These are phyloP conservation scores for Melanotaenia duboulayi DNA, from an alignment of 2,113 vertebrate genomes.

Conservation along the genomic window DNA sequence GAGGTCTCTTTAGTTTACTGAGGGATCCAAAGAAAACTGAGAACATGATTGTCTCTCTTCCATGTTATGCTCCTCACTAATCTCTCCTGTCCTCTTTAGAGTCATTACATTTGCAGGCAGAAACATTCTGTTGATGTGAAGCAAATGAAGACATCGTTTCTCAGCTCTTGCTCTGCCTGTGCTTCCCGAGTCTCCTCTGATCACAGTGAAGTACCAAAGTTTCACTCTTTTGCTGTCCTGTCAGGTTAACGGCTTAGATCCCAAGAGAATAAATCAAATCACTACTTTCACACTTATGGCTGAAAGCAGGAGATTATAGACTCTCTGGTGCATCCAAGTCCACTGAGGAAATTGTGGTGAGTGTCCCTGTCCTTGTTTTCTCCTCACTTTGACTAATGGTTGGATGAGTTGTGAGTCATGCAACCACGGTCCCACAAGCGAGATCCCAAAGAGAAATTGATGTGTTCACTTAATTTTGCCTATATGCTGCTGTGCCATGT, in stretches of 20 bases:
- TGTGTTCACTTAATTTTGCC: not conserved
- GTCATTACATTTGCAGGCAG: conserved; percentile 32
- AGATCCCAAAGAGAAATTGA: conserved; percentile 22
- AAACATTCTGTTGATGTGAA: conserved; percentile 44
- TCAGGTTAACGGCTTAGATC: conserved; percentile 40
- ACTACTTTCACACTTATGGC: conserved; percentile 25
- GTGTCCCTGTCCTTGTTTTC: conserved; percentile 17
- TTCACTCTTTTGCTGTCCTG: conserved; percentile 10
- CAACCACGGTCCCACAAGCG: conserved; percentile 2
- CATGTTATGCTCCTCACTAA: conserved; percentile 52
- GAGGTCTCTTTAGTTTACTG: conserved; percentile 33
- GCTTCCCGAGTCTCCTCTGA: conserved; percentile 26
- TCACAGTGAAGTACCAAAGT: conserved; percentile 9
- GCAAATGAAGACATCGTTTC: conserved; percentile 49
- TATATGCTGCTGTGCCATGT: conserved; percentile 11
- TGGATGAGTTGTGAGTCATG: conserved; percentile 40
- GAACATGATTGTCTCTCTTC: conserved; percentile 51
- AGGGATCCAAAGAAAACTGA: conserved; percentile 56
- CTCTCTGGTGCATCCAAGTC: not conserved
- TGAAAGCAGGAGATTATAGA: not conserved
- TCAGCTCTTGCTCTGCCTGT: conserved; percentile 15
- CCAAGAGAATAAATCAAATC: conserved; percentile 24
- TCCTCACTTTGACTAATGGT: conserved; percentile 44
- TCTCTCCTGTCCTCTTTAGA: conserved; percentile 50
- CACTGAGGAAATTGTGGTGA: conserved; percentile 11